Conservation (phyloP, 2,888 invertebrate species). For the Corythucha ciliata region DNA sequence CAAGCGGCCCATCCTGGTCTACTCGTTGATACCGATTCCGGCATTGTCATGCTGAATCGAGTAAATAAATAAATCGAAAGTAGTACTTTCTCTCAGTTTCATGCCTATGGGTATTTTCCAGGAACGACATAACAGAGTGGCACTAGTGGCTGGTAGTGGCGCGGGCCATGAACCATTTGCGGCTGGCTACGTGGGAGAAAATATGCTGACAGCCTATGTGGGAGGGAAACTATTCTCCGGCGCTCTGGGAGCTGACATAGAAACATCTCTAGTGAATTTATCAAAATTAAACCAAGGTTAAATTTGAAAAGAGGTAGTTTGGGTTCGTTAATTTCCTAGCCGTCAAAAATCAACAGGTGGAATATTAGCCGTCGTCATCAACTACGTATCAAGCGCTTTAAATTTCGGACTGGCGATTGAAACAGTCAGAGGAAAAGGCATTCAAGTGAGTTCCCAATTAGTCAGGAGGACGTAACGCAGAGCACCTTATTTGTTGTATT, state of each 20-base stretch:
- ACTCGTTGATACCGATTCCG: constrained; percentile 36
- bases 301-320: background rate
- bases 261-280: constrained; percentile 54
- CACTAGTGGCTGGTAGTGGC: constrained; percentile 64
- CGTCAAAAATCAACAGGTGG: no score
- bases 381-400: constrained; percentile 67
- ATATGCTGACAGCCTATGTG: constrained; percentile 69
- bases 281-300: constrained; percentile 51
- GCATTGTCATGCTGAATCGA: constrained; percentile 21
- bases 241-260: constrained; percentile 59
- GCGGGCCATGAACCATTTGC: constrained; percentile 71
- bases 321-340: no score
- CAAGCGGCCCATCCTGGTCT: constrained; percentile 57
- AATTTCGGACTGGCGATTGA: constrained; percentile 76
- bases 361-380: constrained; percentile 61
- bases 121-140: constrained; percentile 38
- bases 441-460: constrained; percentile 20
- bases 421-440: constrained; percentile 53
- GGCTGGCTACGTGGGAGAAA: constrained; percentile 63
- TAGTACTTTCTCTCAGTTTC: background rate
- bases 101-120: constrained; percentile 9
- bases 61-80: no score
- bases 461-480: background rate
- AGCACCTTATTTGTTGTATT: background rate
- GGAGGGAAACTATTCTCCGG: constrained; percentile 68